Evolutionary conservation across 2,113 vertebrate genomes (phyloP), one percentile per base, ranked within the genome.

Genomic region (Stigmatopora argus): DNA sequence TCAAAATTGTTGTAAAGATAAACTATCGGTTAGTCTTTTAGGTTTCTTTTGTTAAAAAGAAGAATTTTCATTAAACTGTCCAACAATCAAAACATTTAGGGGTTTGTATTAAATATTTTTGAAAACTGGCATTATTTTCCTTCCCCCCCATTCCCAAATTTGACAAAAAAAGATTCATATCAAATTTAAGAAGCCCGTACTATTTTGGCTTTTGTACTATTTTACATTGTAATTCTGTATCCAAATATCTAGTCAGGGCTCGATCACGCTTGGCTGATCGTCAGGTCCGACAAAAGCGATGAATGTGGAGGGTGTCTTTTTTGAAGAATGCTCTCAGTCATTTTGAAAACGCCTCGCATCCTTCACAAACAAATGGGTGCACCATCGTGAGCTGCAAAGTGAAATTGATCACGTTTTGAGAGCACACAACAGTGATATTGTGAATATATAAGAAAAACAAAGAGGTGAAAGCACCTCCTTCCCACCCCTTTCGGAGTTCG

Each of bases 391-490:
- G 82, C 82, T 83, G 91, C 90, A 93, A 92, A 94, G 92, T 93
- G 91, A 95, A 93, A 94, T 92, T 92, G 92, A 94, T 89, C 89
- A 90, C 88, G 85, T 89, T 90, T 87, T 87, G 88, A 88, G 81
- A 85, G 90, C 87, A 86, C 87, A 85, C 86, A 87, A 83, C 81
- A 78, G 82, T 71, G 76, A 83, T 88, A 90, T 90, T 90, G 85
- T 91, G 90, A 92, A 93, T 92, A 90, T 89, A 88, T 89, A 92
- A 89, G 81, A 85, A 88, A 35, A 41, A 41, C 38, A 59, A 41
- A 41, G 92, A 88, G 26, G 57, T 19, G 57, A n/a, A 41, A n/a
- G 11, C 38, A 41, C 38, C 41, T 34, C 57, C 41, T 35, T 9
- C 34, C 57, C 10, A n/a, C 34, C 34, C 35, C 17, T 88, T 91